Base-by-base conservation (phyloP, 1,140 invertebrate genomes). In the Drosophila lowei region DNA sequence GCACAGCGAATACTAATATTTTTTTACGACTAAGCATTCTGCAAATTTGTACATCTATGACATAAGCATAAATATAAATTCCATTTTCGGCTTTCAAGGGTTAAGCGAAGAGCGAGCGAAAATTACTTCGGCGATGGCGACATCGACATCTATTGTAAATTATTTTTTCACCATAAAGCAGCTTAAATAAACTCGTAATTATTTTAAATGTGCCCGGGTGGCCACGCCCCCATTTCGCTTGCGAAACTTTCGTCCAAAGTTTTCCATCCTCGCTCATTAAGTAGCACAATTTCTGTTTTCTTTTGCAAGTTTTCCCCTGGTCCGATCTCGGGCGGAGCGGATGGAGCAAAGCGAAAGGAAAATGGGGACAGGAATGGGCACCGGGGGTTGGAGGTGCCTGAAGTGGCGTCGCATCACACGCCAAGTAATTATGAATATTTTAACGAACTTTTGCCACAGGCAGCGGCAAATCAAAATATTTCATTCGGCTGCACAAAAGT, bases 351-450 rank as follows among this genome's bases (percentile, higher is more conserved):
- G 7, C 28, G 28, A 30, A 30, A 8, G 34, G 47, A 23, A 7
- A 42, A 16, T n/a, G 43, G 16, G 34, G 41, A 30, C 6, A 34
- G 55, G 23, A 28, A 11, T 11, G 42, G 41, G n/a, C 1, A 13
- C 0, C 8, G 18, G 47, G 34, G 3, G n/a, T 6, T 2, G 43
- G 41, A 6, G 23, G 44, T 43, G 49, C 52, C 25, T 85, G 68
- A 78, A 83, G 74, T 88, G 75, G 70, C 78, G 74, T 66, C 81
- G 79, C 83, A 86, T 88, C 83, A 86, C 83, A 88, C 83, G 78
- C 83, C 84, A 88, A 86, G 83, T 88, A 86, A 86, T 86, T 86
- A 86, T 86, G 83, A 86, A 86, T 86, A 86, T 86, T 88, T 86
- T 86, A 89, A 83, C 83, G 84, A 86, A 86, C 83, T 86, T 86